Conservation (phyloP, 2,797 vertebrate species). For the Chrysocyon brachyurus region DNA sequence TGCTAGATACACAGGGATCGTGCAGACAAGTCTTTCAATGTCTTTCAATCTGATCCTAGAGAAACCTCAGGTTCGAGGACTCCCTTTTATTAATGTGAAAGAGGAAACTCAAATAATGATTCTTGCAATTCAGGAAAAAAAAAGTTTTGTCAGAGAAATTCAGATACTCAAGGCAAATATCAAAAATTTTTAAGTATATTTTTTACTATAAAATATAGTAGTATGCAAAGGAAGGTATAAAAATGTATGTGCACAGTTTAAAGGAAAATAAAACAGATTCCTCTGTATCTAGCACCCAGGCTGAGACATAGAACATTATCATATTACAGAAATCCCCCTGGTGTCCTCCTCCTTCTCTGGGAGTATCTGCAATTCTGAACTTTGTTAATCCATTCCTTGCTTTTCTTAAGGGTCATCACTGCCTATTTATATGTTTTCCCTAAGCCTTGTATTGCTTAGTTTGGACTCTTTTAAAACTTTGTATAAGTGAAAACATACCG, state of each 20-base stretch:
- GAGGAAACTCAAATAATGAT: conserved; percentile 50
- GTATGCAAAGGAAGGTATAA: background rate
- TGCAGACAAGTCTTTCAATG: background rate
- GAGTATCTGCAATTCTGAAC: background rate
- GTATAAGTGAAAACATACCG: background rate
- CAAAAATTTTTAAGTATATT: background rate
- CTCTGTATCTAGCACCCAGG: background rate
- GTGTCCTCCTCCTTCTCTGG: background rate
- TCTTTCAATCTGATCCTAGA: background rate
- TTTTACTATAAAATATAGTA: conserved; percentile 35
- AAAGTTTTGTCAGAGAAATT: conserved; percentile 54
- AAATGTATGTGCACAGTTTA: conserved; percentile 1
- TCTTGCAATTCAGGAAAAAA: conserved; percentile 29
- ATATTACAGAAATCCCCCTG: background rate
- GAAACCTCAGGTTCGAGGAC: background rate
- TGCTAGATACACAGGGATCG: background rate
- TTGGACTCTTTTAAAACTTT: background rate
- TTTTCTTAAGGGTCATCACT: background rate
- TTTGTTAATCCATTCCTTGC: background rate
- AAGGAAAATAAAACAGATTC: conserved; percentile 45
- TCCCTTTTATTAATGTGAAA: background rate
- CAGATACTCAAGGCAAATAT: conserved; percentile 49
- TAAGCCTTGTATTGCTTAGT: conserved; percentile 18
- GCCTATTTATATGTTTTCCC: background rate
- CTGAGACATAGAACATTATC: background rate